phyloP scores from a whole-genome alignment of 2,888 invertebrate species.

The Lasioglossum malachurum region DNA sequence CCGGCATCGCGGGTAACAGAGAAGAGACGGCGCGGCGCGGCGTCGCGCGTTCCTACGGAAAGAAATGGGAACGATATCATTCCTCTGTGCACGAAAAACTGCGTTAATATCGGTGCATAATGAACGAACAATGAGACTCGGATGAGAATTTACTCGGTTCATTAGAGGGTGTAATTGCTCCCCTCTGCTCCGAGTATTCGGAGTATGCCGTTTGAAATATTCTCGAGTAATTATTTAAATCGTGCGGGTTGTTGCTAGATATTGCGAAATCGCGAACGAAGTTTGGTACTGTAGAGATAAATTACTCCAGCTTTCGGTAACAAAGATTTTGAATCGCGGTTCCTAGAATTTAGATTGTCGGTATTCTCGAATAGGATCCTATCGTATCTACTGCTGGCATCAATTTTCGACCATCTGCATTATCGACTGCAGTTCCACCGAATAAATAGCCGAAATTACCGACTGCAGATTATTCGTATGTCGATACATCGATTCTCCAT shows the following conservation, averaged over 20 bases:
- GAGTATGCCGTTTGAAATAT: background rate
- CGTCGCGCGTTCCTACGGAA: slow-evolving; percentile 38
- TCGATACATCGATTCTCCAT: background rate
- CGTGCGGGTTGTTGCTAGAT: background rate
- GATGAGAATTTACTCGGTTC: background rate
- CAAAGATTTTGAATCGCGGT: background rate
- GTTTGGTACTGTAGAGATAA: background rate
- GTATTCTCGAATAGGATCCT: background rate
- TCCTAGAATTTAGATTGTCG: slow-evolving; percentile 5
- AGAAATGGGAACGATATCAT: background rate
- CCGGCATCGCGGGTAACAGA: slow-evolving; percentile 63
- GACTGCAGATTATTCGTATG: background rate
- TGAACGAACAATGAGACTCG: background rate
- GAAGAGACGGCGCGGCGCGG: slow-evolving; percentile 12
- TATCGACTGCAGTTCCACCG: slow-evolving; percentile 24
- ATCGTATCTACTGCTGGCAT: background rate
- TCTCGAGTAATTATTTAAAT: background rate
- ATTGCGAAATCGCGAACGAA: background rate
- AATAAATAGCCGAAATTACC: background rate
- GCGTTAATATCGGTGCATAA: background rate
- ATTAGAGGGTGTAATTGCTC: background rate
- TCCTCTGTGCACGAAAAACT: background rate
- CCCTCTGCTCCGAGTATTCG: background rate
- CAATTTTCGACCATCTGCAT: background rate
- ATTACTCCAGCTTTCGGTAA: background rate